These are phyloP conservation scores for Tokudaia muenninki DNA, from an alignment of 2,797 vertebrate genomes.

Conservation along the genomic window DNA sequence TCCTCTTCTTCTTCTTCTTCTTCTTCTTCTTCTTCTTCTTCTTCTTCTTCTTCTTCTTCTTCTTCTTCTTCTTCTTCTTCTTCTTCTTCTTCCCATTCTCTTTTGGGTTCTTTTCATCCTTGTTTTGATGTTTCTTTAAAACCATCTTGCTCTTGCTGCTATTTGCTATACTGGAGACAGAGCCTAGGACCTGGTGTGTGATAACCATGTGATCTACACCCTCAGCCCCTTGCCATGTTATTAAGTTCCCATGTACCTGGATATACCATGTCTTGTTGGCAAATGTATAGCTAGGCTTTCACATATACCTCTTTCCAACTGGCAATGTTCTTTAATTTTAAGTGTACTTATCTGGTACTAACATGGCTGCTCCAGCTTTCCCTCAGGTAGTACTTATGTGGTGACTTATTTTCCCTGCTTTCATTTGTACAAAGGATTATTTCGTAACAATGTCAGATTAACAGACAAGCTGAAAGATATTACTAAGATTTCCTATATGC, in stretches of 20 bases:
- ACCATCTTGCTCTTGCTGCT: not conserved
- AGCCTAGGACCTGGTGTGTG: not conserved
- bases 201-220: not conserved
- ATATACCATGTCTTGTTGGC: not conserved
- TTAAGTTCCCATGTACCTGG: not conserved
- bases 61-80: not conserved
- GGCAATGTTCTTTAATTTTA: not conserved
- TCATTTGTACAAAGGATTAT: not conserved
- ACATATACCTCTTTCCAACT: not conserved
- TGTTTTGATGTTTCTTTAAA: conserved; percentile 14
- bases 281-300: not conserved
- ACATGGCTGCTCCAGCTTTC: not conserved
- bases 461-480: not conserved
- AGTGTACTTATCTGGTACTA: not conserved
- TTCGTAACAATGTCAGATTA: not conserved
- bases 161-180: not conserved
- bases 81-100: not conserved
- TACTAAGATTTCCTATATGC: not conserved
- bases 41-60: not conserved
- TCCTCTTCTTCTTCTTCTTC: not conserved
- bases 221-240: not conserved
- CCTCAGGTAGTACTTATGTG: not conserved
- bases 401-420: not conserved
- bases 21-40: not conserved
- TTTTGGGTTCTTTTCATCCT: not conserved